Evolutionary conservation across 1,140 invertebrate species (phyloP), one percentile per base, ranked within the genome.

Genomic region (Campoletis sonorensis): DNA sequence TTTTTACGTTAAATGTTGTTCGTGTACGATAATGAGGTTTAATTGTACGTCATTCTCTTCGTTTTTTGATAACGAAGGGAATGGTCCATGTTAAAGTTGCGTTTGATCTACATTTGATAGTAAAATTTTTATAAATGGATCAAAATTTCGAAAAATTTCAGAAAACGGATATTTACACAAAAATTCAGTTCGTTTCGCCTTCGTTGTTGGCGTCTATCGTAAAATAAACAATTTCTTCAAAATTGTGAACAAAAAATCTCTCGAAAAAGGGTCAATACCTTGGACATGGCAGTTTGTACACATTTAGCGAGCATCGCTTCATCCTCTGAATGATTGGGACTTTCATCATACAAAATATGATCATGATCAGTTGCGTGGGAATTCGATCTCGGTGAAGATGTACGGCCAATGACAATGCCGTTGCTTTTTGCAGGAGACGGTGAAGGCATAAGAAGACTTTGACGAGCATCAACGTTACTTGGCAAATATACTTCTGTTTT

Each of bases 221-320:
- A n/a, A n/a, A n/a, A n/a, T n/a, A n/a, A 58, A 3, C 54, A 23
- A 58, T 58, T 58, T 5, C 18, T 21, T 21, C 54, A 23, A 2
- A 10, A 13, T 21, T 21, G 1, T 58, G 16, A 58, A 45, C 15
- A 21, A 40, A 71, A n/a, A n/a, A n/a, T n/a, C n/a, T n/a, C 7
- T 21, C n/a, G 16, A 58, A 75, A 75, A 58, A 58, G 21, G 8
- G 11, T 23, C 18, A 16, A 1, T 67, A 78, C 86, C 79, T 92
- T 91, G 21, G 92, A 92, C 92, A 93, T 93, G 33, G 88, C 93
- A 21, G 93, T 91, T 73, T 92, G 89, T 79, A 93, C 93, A 76
- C 91, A 92, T 80, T 93, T 88, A 18, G 89, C 89, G 54, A 93
- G 85, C 37, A 93, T 89, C 68, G 91, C 89, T 79, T 93, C 92